Evolutionary conservation across 2,113 vertebrate genomes (phyloP).

Genomic region (Sinocyclocheilus anshuiensis): DNA sequence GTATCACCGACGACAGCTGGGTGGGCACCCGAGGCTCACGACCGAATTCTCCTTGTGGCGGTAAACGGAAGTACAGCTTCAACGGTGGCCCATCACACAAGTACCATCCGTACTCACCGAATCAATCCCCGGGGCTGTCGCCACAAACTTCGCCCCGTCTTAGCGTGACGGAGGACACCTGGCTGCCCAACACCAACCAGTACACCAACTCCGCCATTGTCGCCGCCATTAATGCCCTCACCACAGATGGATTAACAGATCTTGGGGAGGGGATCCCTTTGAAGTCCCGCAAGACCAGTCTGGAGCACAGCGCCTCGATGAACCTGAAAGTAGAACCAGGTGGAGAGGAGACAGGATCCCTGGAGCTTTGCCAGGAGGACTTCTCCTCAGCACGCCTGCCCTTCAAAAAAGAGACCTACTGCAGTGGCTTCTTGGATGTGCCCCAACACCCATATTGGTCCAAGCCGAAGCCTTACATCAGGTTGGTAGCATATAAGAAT

Average conservation of each 20-base stretch:
- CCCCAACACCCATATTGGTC: conserved; percentile 92
- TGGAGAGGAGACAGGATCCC: conserved; percentile 78
- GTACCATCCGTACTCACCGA: conserved; percentile 84
- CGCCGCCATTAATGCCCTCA: conserved; percentile 94
- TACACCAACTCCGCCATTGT: conserved; percentile 97
- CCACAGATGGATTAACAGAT: conserved; percentile 87
- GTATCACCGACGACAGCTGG: conserved; percentile 89
- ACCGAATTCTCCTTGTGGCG: conserved; percentile 86
- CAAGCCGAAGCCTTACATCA: conserved; percentile 90
- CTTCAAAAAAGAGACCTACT: conserved; percentile 88
- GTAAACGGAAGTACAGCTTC: conserved; percentile 92
- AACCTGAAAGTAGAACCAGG: conserved; percentile 89
- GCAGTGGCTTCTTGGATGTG: conserved; percentile 88
- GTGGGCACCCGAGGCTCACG: conserved; percentile 79
- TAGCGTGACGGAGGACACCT: conserved; percentile 88
- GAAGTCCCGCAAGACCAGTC: conserved; percentile 87
- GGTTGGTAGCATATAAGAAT: conserved; percentile 68
- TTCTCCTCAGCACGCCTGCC: conserved; percentile 78
- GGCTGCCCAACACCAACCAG: conserved; percentile 92
- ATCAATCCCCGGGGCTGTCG: conserved; percentile 86
- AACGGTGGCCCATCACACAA: conserved; percentile 69
- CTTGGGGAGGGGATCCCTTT: conserved; percentile 88
- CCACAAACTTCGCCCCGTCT: conserved; percentile 88
- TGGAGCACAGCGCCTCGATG: conserved; percentile 79
- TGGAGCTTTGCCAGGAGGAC: conserved; percentile 81